These are phyloP conservation scores for Labia minor DNA, from an alignment of 2,888 invertebrate genomes.

Conservation along the genomic window DNA sequence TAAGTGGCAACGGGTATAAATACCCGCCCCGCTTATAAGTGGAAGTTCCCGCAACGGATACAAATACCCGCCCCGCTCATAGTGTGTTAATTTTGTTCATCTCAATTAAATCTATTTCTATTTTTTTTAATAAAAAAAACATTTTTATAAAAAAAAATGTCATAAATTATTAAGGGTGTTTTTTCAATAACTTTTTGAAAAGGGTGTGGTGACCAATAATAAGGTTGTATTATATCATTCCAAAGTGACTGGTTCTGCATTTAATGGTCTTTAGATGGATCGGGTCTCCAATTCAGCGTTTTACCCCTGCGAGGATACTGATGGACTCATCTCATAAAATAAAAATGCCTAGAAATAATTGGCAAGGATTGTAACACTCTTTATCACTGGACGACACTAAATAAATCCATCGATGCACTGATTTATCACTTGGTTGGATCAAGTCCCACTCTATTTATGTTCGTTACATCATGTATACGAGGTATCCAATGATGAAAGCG, in stretches of 20 bases:
- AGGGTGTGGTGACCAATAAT: neutral
- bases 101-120: too few relatives aligned
- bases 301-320: neutral
- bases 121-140: too few relatives aligned
- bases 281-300: neutral
- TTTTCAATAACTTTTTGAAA: neutral
- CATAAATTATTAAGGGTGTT: too few relatives aligned
- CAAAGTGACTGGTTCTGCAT: neutral
- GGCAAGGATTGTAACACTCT: neutral
- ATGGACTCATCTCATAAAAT: neutral
- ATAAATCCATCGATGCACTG: neutral
- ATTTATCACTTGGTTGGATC: slow-evolving; percentile 1
- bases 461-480: slow-evolving; percentile 5
- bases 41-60: too few relatives aligned
- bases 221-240: neutral
- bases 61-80: too few relatives aligned
- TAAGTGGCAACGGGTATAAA: too few relatives aligned
- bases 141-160: too few relatives aligned
- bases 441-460: neutral
- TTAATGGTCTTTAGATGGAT: neutral
- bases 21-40: too few relatives aligned
- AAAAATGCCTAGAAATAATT: neutral
- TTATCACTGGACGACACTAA: neutral
- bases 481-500: neutral
- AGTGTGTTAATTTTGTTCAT: too few relatives aligned